Evolutionary conservation across 2,113 vertebrate species (phyloP), one percentile per base, ranked within the genome.

Genomic region (Columbina picui): DNA sequence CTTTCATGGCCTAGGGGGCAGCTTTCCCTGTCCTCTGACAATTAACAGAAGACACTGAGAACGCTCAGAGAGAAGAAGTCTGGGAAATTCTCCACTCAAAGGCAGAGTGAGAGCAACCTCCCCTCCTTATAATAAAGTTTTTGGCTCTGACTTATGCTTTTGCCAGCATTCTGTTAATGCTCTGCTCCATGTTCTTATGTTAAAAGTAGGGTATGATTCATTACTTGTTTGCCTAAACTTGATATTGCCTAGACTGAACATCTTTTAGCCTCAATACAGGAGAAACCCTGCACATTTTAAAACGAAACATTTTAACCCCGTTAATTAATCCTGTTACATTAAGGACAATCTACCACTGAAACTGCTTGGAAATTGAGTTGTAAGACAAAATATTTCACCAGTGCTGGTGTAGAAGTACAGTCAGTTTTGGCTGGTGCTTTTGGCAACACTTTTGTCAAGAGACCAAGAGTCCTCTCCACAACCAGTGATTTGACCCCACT

Each of bases 1-100:
- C 95, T 96, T 94, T 97, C 87, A 96, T 83, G 94, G 94, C 67
- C 43, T 75, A 75, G 0, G 1, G 81, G 16, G 52, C 65, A 91
- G 36, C 49, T 69, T 89, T 69, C 41, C 41, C 70, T 69, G 21
- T 16, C 39, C 57, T 76, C 59, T 94, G 89, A 96, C 81, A 83
- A 65, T 74, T 61, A 65, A 69, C 91, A 94, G 91, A 96, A 57
- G 61, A 93, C 75, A 80, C 1, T 43, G 55, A 89, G 81, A 96
- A 96, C 67, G 84, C 60, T 86, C 70, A 65, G 49, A 77, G 56
- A 90, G 41, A 71, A 32, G 11, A 21, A 36, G 30, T 29, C 65
- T 82, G 75, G 34, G 55, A 94, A 93, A 73, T 74, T 86, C 73
- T 90, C 47, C 2, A 1, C 59, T 70, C 3, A 1, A 43, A 94